These are phyloP conservation scores for Acropora tenuis DNA, from an alignment of 64 coral and sea anemone genomes.

Conservation along the genomic window DNA sequence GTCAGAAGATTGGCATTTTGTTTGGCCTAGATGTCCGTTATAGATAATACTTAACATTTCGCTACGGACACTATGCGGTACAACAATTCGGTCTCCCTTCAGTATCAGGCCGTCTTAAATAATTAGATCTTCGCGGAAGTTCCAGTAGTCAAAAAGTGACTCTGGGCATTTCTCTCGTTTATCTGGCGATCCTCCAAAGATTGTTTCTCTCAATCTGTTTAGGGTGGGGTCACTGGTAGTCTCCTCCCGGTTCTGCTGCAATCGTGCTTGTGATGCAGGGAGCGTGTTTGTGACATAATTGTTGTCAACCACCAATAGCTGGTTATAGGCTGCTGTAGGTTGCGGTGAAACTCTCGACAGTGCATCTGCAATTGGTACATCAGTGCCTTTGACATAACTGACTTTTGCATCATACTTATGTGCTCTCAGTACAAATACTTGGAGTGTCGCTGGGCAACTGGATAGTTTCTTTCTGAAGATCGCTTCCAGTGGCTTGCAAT, in stretches of 20 bases:
- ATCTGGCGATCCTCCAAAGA: slow-evolving; percentile 72
- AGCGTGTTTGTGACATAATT: slow-evolving; percentile 38
- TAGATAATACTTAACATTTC: no score
- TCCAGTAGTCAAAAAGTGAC: not conserved
- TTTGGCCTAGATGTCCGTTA: no score
- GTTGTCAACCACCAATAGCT: slow-evolving; percentile 2
- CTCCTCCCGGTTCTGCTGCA: slow-evolving; percentile 37
- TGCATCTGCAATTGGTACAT: slow-evolving; percentile 73
- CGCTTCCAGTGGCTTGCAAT: slow-evolving; percentile 44
- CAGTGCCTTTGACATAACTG: slow-evolving; percentile 55
- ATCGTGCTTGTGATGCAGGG: slow-evolving; percentile 31
- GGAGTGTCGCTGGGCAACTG: slow-evolving; percentile 41
- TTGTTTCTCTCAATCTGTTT: not conserved
- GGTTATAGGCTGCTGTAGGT: not conserved
- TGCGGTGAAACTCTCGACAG: slow-evolving; percentile 59
- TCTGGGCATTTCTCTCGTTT: slow-evolving; percentile 51
- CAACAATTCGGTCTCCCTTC: no score
- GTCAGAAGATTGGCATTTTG: slow-evolving; percentile 53
- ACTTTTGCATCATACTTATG: slow-evolving; percentile 8
- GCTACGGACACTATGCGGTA: no score
- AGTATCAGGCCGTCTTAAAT: slow-evolving; percentile 55
- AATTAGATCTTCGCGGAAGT: no score
- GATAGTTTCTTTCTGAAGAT: slow-evolving; percentile 53
- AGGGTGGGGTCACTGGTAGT: slow-evolving; percentile 15
- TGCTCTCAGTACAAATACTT: slow-evolving; percentile 68